phyloP scores from a whole-genome alignment of 2,797 vertebrate genomes.

The Acanthornis magna region DNA sequence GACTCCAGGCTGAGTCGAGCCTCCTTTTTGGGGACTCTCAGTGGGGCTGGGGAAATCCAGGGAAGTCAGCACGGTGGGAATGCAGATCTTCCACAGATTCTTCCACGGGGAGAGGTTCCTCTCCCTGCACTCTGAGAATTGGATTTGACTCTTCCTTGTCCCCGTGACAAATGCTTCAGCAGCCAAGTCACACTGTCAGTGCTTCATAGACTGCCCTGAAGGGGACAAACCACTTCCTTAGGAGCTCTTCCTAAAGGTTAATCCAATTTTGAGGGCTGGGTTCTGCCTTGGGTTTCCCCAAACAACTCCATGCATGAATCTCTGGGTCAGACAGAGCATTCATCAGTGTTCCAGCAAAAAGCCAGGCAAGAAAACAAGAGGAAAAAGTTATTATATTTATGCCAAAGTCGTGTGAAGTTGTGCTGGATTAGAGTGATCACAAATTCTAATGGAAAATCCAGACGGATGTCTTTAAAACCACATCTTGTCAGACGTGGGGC shows the following conservation, averaged over 20 bases:
- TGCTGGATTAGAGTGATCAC: neutral
- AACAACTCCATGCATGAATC: neutral
- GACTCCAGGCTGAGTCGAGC: rapidly evolving
- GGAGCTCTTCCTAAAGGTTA: neutral
- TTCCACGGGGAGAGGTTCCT: neutral
- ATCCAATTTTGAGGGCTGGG: neutral
- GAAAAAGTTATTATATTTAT: neutral
- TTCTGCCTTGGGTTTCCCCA: neutral
- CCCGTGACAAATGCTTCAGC: neutral
- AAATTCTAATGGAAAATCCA: neutral
- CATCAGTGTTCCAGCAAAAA: neutral
- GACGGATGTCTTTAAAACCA: neutral
- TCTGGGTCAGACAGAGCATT: neutral
- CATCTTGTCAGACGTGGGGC: rapidly evolving
- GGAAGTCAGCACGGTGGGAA: neutral
- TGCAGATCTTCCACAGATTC: no score
- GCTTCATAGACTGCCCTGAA: neutral
- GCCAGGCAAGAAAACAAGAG: neutral
- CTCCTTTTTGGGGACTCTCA: neutral
- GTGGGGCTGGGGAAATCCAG: neutral
- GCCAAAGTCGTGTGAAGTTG: neutral
- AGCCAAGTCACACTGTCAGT: neutral
- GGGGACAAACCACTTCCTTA: neutral
- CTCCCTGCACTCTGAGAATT: neutral
- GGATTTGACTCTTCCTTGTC: neutral